These are phyloP conservation scores for Acanthosepion pharaonis DNA, from an alignment of 2,888 invertebrate genomes.

Conservation along the genomic window DNA sequence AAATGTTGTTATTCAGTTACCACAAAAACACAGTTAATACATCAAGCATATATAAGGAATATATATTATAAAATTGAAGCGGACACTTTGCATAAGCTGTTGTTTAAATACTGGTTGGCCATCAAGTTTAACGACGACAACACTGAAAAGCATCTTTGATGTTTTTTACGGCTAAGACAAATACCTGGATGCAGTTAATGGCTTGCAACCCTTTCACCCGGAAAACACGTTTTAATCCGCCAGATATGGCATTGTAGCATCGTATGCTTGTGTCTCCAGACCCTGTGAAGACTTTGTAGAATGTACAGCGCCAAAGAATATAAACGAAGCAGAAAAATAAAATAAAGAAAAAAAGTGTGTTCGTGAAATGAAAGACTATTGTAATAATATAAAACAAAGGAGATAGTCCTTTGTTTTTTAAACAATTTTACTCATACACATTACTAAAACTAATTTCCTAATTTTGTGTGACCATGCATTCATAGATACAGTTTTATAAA, in stretches of 20 bases:
- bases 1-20: too few species aligned
- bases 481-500: too few species aligned
- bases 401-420: neutral
- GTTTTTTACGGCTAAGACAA: neutral
- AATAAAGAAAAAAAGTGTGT: neutral
- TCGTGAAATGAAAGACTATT: neutral
- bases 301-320: conserved; percentile 41
- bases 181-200: conserved; percentile 74
- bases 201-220: conserved; percentile 72
- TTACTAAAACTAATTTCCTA: too few species aligned
- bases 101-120: neutral
- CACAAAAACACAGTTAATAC: too few species aligned
- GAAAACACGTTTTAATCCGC: conserved; percentile 72
- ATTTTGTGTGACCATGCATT: too few species aligned
- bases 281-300: conserved; percentile 74
- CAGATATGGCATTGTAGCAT: conserved; percentile 76
- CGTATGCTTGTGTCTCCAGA: conserved; percentile 74
- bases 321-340: neutral
- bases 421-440: too few species aligned
- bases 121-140: neutral
- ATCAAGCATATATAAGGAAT: too few species aligned
- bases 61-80: too few species aligned
- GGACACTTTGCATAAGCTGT: neutral
- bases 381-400: neutral
- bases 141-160: neutral